Base-by-base conservation (phyloP, 2,797 vertebrate genomes). In the Adelosebastes latens region DNA sequence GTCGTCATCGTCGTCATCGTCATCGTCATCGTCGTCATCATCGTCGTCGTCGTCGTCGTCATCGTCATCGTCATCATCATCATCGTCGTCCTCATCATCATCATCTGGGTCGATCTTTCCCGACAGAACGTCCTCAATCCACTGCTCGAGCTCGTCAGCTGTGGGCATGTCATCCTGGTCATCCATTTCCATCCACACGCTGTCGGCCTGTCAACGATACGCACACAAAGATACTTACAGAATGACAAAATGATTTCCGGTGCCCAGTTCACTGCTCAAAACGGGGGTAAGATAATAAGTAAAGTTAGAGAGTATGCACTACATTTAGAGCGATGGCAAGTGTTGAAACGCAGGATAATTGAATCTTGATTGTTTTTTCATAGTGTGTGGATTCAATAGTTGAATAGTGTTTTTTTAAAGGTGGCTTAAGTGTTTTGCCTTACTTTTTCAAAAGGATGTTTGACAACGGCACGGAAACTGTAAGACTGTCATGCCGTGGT, bases 151-250 rank as follows among this genome's bases (percentile, higher is more conserved):
- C 89, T 98, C 97, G 0, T 97, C 96, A 0, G 96, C 89, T 0
- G 96, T 91, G 1, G 97, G 98, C 92, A 98, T 96, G 78, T 97
- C 96, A 1, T 99, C 97, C 4, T 97, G 93, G 0, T 97, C 95
- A 1, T 97, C 97, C 97, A 98, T 98, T 65, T 97, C 96, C 96
- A 98, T 87, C 98, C 97, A 99, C 74, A 98, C 85, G n/a, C 98
- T 99, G 87, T 98, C 97, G 1, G 97, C 98, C 98, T 99, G 91
- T 7, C 59, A 3, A 66, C 10, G 1, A 86, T 3, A 63, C 3
- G 22, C 20, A 46, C 53, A 22, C 1, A 39, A 2, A 58, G 39
- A 49, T 5, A 62, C 31, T 42, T 27, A 49, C 4, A 25, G 8
- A 10, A 49, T 5, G 24, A n/a, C 9, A 5, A 24, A 16, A 11